A percentile compares a stretch with the other conserved stretches of the same genome.
Conservation (phyloP, 23 tunicate species). For the Diplosoma virens region DNA sequence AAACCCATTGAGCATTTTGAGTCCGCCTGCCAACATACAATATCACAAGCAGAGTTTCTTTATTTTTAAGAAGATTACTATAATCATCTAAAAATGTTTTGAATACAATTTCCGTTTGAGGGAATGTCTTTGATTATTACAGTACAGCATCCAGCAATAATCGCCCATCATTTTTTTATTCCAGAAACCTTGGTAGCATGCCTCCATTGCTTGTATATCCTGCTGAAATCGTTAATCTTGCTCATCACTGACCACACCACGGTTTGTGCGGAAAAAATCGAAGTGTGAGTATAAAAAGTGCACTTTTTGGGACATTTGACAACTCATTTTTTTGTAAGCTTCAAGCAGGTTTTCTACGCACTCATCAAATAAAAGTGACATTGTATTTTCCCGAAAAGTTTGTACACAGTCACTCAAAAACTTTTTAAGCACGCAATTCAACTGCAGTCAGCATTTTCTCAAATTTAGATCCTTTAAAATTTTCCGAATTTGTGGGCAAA, state of each 20-base stretch:
- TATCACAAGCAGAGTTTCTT: neutral
- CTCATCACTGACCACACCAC: slow-evolving; percentile 7
- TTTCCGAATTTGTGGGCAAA: neutral
- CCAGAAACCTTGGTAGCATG: too few species aligned
- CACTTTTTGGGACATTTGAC: neutral
- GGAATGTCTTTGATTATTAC: neutral
- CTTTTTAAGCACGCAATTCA: neutral
- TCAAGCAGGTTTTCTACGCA: neutral
- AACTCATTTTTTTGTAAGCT: neutral
- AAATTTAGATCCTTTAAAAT: too few species aligned
- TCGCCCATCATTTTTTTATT: slow-evolving; percentile 26
- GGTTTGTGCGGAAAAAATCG: slow-evolving; percentile 3
- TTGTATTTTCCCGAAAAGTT: neutral
- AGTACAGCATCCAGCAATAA: slow-evolving; percentile 6
- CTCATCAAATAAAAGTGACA: neutral
- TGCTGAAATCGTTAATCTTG: slow-evolving; percentile 11
- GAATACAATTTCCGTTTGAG: slow-evolving; percentile 14
- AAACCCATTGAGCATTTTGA: neutral
- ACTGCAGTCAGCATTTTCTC: neutral
- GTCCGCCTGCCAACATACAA: neutral
- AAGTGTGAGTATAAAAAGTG: neutral
- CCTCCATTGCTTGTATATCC: neutral
- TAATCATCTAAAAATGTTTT: slow-evolving; percentile 3
- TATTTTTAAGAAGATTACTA: neutral
- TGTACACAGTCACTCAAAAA: neutral